These are phyloP conservation scores for Brachymystax lenok DNA, from an alignment of 2,797 vertebrate genomes.

Conservation along the genomic window DNA sequence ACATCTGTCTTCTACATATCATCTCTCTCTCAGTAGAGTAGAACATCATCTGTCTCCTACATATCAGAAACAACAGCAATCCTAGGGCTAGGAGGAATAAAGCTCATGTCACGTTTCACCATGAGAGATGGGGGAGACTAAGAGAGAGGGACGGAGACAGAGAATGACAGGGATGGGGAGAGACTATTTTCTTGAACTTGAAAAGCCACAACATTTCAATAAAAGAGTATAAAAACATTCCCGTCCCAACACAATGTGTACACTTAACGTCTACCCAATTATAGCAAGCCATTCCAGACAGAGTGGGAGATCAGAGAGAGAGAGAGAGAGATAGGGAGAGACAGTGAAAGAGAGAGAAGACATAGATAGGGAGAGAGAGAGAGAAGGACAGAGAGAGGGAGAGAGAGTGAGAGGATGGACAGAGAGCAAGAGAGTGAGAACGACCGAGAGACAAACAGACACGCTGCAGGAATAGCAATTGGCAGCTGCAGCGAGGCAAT, in stretches of 20 bases:
- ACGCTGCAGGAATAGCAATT: slow-evolving; percentile 23
- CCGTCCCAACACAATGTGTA: not conserved
- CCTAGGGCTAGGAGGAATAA: not conserved
- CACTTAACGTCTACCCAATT: not conserved
- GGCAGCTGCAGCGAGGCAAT: slow-evolving; percentile 7
- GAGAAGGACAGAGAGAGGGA: no score
- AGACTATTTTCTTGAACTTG: slow-evolving; percentile 34
- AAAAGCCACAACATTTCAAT: slow-evolving; percentile 30
- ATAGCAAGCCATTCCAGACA: not conserved
- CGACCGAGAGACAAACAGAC: not conserved
- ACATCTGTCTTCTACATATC: no score
- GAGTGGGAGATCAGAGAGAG: not conserved
- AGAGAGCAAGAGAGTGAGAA: not conserved
- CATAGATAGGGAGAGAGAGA: not conserved
- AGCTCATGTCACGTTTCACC: not conserved
- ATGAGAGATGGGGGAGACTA: not conserved
- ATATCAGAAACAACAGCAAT: not conserved
- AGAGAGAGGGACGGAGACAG: not conserved
- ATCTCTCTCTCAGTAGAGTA: no score
- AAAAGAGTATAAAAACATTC: slow-evolving; percentile 28
- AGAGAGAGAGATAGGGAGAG: no score
- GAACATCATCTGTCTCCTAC: no score
- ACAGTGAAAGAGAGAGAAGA: not conserved
- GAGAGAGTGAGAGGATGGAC: not conserved
- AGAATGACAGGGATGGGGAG: slow-evolving; percentile 5